phyloP scores from a whole-genome alignment of 2,797 vertebrate genomes.

The Mormyrops boulengeri region DNA sequence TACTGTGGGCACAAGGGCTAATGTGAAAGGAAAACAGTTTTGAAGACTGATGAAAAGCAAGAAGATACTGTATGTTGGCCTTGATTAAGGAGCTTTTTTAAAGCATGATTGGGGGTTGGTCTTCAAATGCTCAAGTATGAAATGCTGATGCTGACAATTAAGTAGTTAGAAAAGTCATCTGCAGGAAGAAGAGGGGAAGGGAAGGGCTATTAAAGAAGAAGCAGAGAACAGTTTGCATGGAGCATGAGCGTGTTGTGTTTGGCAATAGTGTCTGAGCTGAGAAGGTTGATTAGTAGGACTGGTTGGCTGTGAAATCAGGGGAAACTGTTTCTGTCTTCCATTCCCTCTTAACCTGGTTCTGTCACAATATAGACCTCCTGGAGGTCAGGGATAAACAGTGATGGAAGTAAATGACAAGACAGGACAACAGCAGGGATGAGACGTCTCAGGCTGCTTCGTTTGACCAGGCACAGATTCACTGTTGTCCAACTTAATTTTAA shows the following conservation, averaged over 20 bases:
- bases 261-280: not conserved
- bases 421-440: not conserved
- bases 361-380: not conserved
- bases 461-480: not conserved
- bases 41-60: not conserved
- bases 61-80: not conserved
- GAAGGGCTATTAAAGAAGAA: not conserved
- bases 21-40: not conserved
- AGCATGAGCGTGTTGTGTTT: not conserved
- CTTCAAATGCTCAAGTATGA: not conserved
- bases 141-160: not conserved
- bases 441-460: not conserved
- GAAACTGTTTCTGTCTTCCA: not conserved
- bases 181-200: not conserved
- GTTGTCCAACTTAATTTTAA: not conserved
- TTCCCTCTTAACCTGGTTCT: not conserved
- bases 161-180: not conserved
- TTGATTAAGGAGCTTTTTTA: not conserved
- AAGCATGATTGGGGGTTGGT: not conserved
- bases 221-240: not conserved
- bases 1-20: not conserved
- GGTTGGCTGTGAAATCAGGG: not conserved
- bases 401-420: not conserved
- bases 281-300: not conserved
- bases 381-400: not conserved